Conservation (phyloP, 2,888 invertebrate genomes). For the Osmoderma eremita region DNA sequence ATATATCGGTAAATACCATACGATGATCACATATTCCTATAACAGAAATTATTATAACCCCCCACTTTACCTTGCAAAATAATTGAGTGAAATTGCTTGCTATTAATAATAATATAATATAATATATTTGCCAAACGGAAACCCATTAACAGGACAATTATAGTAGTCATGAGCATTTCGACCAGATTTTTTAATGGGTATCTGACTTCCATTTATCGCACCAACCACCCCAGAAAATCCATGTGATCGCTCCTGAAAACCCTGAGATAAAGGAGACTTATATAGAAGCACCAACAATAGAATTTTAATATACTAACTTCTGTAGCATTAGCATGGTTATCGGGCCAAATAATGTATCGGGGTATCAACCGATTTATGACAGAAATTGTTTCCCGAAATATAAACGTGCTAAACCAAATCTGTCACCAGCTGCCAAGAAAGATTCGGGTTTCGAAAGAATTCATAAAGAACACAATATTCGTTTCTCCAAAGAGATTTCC, state of each 20-base stretch:
- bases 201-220: not conserved
- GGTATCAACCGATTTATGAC: not conserved
- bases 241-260: not conserved
- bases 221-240: not conserved
- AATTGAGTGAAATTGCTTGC: no score
- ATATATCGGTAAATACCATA: conserved; percentile 19
- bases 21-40: conserved; percentile 19
- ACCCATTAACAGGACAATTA: no score
- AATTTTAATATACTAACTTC: not conserved
- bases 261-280: not conserved
- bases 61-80: no score
- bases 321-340: not conserved
- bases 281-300: no score
- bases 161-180: not conserved
- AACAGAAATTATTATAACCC: not conserved
- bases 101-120: no score
- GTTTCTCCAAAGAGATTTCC: not conserved
- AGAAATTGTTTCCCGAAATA: not conserved
- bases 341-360: not conserved
- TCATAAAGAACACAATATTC: not conserved
- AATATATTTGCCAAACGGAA: no score
- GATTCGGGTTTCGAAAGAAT: not conserved
- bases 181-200: not conserved
- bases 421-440: not conserved
- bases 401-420: not conserved